phyloP scores from a whole-genome alignment of 1,140 invertebrate genomes.

The Scaptodrosophila lebanonensis region DNA sequence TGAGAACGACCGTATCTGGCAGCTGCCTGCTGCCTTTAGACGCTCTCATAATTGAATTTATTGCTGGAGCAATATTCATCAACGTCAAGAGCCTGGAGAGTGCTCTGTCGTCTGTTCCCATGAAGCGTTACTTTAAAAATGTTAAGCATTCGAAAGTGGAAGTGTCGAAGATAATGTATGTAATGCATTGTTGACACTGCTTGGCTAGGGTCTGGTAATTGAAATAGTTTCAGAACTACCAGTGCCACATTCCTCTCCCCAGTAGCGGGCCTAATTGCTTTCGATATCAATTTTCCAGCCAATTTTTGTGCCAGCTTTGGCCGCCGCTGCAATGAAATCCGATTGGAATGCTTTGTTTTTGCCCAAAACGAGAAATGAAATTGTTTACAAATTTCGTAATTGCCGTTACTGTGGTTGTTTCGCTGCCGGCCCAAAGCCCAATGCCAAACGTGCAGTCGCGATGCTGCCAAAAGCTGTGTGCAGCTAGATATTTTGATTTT shows the following conservation, averaged over 20 bases:
- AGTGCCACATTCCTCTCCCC: neutral
- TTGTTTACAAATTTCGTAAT: slow-evolving; percentile 59
- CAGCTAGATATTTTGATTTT: neutral
- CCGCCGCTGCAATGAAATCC: slow-evolving; percentile 68
- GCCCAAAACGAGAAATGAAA: slow-evolving; percentile 43
- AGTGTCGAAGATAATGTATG: slow-evolving; percentile 53
- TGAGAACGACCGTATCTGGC: neutral
- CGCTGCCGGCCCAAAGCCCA: slow-evolving; percentile 18
- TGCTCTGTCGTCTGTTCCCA: neutral
- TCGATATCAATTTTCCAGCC: slow-evolving; percentile 72
- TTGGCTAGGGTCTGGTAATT: too few species aligned
- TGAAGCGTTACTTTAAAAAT: slow-evolving; percentile 37
- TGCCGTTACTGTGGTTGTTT: slow-evolving; percentile 5
- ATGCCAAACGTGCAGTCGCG: slow-evolving; percentile 3
- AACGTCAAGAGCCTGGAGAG: slow-evolving; percentile 34
- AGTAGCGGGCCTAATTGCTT: slow-evolving; percentile 59
- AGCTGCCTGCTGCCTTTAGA: slow-evolving; percentile 39
- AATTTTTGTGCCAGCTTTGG: slow-evolving; percentile 42
- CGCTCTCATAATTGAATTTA: slow-evolving; percentile 66
- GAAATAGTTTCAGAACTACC: slow-evolving; percentile 10
- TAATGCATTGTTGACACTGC: too few species aligned
- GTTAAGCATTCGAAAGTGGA: slow-evolving; percentile 44
- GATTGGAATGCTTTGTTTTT: slow-evolving; percentile 52
- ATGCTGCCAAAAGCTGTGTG: slow-evolving; percentile 39
- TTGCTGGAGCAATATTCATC: slow-evolving; percentile 64